Base-by-base conservation (phyloP, 1,140 invertebrate genomes). In the Ceratina australensis region DNA sequence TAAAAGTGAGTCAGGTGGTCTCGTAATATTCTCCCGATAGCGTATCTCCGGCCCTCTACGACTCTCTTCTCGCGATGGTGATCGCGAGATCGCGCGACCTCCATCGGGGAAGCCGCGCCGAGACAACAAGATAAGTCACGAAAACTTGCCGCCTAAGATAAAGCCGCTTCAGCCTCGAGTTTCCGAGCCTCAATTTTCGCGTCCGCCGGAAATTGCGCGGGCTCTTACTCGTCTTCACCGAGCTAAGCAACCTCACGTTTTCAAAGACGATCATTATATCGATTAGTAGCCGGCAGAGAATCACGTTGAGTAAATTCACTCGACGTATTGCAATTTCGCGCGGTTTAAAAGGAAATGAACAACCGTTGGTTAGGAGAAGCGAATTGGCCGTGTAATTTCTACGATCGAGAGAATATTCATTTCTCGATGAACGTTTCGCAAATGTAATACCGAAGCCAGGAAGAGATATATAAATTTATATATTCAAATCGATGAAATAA, bases 71-170 rank as follows among this genome's bases (percentile, higher is more conserved):
- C 42, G 33, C 33, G 67, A 33, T 47, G 1, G 60, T 50, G 42
- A 33, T 22, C 47, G 28, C 2, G 12, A 56, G 28, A 60, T 72
- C 69, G 69, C 26, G 28, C 57, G 69, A 72, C 52, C 69, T 72
- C 56, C 56, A 72, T 72, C 52, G 52, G 13, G 52, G 71, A 60
- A 52, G 52, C 42, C 63, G n/a, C 28, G 33, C 13, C 71, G 71
- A 61, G 18, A 63, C 57, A 63, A 63, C 59, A n/a, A 72, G 71
- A 72, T 72, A 72, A 72, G 71, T 50, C 71, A 72, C 71, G 71
- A 47, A 63, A 61, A 60, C 42, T 72, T 20, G 22, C 15, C 33
- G 20, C 13, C 8, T 15, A 33, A 16, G 65, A 72, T 72, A 59
- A 72, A 72, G 71, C 26, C 24, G 16, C 52, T 42, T 69, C 28